These are phyloP conservation scores for Amorpha juglandis DNA, from an alignment of 2,888 invertebrate genomes.

Conservation along the genomic window DNA sequence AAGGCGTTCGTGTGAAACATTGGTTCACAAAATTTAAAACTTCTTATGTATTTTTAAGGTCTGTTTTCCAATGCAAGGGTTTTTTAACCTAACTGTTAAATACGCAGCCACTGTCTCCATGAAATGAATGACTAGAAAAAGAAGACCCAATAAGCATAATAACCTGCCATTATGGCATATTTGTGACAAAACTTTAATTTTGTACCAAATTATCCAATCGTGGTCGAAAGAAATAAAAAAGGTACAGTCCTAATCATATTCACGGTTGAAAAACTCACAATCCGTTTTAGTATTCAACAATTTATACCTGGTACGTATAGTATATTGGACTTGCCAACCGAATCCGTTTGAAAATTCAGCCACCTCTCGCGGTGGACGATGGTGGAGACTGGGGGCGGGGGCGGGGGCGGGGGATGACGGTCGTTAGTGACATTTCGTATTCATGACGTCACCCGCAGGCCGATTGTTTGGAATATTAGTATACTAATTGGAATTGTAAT, in stretches of 20 bases:
- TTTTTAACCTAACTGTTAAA: too few species aligned
- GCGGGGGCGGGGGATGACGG: slow-evolving; percentile 51
- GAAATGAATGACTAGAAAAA: too few species aligned
- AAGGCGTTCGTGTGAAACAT: too few species aligned
- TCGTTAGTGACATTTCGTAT: slow-evolving; percentile 84
- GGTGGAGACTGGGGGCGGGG: slow-evolving; percentile 24
- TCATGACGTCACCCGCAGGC: slow-evolving; percentile 80
- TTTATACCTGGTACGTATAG: slow-evolving; percentile 31
- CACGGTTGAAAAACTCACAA: neutral
- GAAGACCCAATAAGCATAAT: too few species aligned
- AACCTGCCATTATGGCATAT: too few species aligned
- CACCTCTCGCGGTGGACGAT: slow-evolving; percentile 55
- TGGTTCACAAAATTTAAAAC: too few species aligned
- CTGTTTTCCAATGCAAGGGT: too few species aligned
- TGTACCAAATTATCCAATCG: neutral
- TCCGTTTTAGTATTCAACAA: slow-evolving; percentile 41
- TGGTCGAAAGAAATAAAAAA: too few species aligned
- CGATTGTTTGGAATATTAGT: slow-evolving; percentile 84
- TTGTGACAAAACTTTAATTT: too few species aligned
- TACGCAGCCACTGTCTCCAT: too few species aligned
- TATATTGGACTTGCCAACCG: slow-evolving; percentile 55
- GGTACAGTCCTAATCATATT: neutral
- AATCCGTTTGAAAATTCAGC: slow-evolving; percentile 78
- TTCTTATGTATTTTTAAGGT: too few species aligned
- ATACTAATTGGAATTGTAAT: slow-evolving; percentile 83